Evolutionary conservation across 2,113 vertebrate genomes (phyloP), one percentile per base, ranked within the genome.

Genomic region (Eleginops maclovinus): DNA sequence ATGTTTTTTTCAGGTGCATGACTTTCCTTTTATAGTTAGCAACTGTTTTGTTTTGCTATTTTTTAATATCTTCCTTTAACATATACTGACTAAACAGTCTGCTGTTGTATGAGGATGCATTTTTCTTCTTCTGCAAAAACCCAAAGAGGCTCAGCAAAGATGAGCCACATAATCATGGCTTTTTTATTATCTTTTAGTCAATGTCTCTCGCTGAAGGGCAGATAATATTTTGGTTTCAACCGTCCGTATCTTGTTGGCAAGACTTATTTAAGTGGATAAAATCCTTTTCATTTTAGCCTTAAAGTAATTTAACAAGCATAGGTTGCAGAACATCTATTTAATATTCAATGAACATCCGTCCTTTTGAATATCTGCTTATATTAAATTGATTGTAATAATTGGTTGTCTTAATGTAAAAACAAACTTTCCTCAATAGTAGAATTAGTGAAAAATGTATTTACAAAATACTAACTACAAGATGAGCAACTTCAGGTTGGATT

Each of bases 151-250:
- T 78, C 41, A 53, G 15, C 13, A 46, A 10, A 70, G 67, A 87
- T 83, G 60, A 76, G 65, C 46, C 56, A 41, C 53, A 63, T 59
- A 76, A 76, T 83, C 14, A 43, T 66, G 17, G 44, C 17, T 63
- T 47, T 73, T 84, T 84, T 47, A 19, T 80, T 53, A 59, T 62
- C 70, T 81, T 67, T 9, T 59, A 50, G n/a, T 70, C 60, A 82
- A 55, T 72, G 78, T 22, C 43, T 56, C 31, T 63, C 40, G 55
- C 47, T 73, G 63, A 82, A 60, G 77, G 60, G 56, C 22, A 75
- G 56, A 56, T n/a, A 68, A 44, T 63, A n/a, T 63, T 59, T 17
- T 17, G 16, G 70, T 22, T 72, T 49, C 9, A 59, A 64, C 9
- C 47, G 24, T 74, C 54, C 17, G 19, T 43, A 36, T 55, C 54